phyloP scores from a whole-genome alignment of 2,888 invertebrate genomes.

The Podotricha telesiphe region DNA sequence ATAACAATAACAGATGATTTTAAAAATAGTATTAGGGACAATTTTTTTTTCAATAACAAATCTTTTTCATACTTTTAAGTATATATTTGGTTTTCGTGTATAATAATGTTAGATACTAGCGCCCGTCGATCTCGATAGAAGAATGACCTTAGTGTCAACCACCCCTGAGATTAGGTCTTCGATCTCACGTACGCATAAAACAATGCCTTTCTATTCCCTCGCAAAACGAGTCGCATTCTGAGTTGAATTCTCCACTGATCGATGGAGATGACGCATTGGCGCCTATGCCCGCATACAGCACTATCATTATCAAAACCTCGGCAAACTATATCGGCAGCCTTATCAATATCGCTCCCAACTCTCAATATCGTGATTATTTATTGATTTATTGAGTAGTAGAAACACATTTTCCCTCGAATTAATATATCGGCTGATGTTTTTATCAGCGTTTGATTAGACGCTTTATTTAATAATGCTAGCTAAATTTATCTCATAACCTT shows the following conservation, averaged over 20 bases:
- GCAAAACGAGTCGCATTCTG: slow-evolving; percentile 25
- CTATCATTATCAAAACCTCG: slow-evolving; percentile 51
- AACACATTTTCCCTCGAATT: not conserved
- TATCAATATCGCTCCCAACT: slow-evolving; percentile 53
- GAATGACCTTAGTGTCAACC: slow-evolving; percentile 32
- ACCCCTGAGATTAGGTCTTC: slow-evolving; percentile 30
- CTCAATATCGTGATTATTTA: slow-evolving; percentile 43
- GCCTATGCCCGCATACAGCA: slow-evolving; percentile 47
- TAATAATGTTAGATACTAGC: not conserved
- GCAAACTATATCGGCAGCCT: slow-evolving; percentile 55
- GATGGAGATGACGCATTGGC: slow-evolving; percentile 62
- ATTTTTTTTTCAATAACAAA: too few relatives aligned
- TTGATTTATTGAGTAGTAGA: slow-evolving; percentile 32
- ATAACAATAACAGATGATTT: too few relatives aligned
- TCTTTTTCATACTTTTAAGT: too few relatives aligned
- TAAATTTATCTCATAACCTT: slow-evolving; percentile 41
- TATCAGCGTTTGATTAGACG: slow-evolving; percentile 31
- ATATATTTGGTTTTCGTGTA: not conserved
- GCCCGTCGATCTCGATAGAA: slow-evolving; percentile 21
- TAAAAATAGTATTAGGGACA: too few relatives aligned
- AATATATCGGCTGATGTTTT: slow-evolving; percentile 18
- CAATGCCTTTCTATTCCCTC: slow-evolving; percentile 23
- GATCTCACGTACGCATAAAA: slow-evolving; percentile 30
- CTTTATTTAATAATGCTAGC: slow-evolving; percentile 29
- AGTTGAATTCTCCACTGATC: slow-evolving; percentile 46